A percentile compares a stretch with the other conserved stretches of the same genome.
Evolutionary conservation across 2,797 vertebrate genomes (phyloP).

Genomic region (Muscicapa striata): DNA sequence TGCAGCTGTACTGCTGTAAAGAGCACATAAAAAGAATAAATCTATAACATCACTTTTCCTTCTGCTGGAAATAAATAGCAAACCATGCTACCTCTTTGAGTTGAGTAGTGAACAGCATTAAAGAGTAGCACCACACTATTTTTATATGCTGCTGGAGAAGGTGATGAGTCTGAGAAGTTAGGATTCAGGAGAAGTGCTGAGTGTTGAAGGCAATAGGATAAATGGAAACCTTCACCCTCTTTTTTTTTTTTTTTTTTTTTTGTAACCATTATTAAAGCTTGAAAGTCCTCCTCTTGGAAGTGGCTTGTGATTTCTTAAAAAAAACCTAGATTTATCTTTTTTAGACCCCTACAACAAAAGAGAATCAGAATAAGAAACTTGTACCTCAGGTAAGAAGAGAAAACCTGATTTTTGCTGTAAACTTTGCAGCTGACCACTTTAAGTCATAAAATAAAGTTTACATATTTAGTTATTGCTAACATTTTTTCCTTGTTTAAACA

Average conservation of each 20-base stretch:
- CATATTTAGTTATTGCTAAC: not conserved
- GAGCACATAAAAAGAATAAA: not conserved
- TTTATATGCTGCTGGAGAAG: not conserved
- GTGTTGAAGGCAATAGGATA: not conserved
- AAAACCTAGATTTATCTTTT: not conserved
- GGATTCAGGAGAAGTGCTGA: not conserved
- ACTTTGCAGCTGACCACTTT: not conserved
- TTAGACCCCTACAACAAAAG: not conserved
- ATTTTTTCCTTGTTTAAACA: not conserved
- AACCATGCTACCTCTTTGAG: not conserved
- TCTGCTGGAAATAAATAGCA: not conserved
- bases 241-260: not conserved
- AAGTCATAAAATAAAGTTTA: not conserved
- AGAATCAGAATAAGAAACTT: not conserved
- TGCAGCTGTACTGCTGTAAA: not conserved
- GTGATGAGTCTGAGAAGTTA: not conserved
- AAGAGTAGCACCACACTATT: not conserved
- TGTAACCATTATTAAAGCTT: not conserved
- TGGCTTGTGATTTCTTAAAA: not conserved
- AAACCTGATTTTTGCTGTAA: not conserved
- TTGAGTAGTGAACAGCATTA: not conserved
- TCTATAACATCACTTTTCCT: not conserved
- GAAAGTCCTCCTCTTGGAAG: fast-evolving
- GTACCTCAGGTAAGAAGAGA: not conserved
- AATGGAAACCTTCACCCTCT: not conserved